A percentile compares a stretch with the other conserved stretches of the same genome.
These are phyloP conservation scores for Perccottus glenii DNA, from an alignment of 2,113 vertebrate genomes.

Conservation along the genomic window DNA sequence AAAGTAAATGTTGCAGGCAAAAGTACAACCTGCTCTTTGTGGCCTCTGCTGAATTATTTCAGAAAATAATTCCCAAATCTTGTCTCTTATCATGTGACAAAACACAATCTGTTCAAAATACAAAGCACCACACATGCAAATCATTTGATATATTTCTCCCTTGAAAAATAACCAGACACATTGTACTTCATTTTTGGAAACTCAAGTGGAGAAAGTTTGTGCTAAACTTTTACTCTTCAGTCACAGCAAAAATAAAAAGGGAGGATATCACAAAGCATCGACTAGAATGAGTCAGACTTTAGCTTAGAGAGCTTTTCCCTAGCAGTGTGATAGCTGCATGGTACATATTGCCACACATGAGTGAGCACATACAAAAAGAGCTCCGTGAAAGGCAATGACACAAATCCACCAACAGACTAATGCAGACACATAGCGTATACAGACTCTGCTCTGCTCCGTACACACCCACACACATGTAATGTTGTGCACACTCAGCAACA, in stretches of 20 bases:
- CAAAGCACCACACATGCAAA: background rate
- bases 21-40: conserved; percentile 5
- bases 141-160: background rate
- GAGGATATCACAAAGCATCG: conserved; percentile 63
- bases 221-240: conserved; percentile 67
- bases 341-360: conserved; percentile 73
- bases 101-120: too few species aligned
- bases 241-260: conserved; percentile 61
- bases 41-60: conserved; percentile 15
- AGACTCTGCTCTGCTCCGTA: conserved; percentile 29
- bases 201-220: conserved; percentile 63
- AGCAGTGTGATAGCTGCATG: conserved; percentile 66
- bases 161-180: conserved; percentile 44
- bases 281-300: conserved; percentile 64
- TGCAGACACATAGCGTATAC: conserved; percentile 47
- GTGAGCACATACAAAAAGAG: conserved; percentile 66
- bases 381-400: conserved; percentile 56
- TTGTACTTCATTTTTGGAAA: conserved; percentile 36
- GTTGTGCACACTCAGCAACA: conserved; percentile 61
- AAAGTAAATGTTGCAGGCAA: conserved; percentile 14
- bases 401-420: conserved; percentile 59
- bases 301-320: conserved; percentile 56
- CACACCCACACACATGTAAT: conserved; percentile 56
- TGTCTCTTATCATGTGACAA: conserved; percentile 1
- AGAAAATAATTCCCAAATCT: conserved; percentile 27